Base-by-base conservation (phyloP, 2,888 invertebrate genomes). In the Chironomus tentans region DNA sequence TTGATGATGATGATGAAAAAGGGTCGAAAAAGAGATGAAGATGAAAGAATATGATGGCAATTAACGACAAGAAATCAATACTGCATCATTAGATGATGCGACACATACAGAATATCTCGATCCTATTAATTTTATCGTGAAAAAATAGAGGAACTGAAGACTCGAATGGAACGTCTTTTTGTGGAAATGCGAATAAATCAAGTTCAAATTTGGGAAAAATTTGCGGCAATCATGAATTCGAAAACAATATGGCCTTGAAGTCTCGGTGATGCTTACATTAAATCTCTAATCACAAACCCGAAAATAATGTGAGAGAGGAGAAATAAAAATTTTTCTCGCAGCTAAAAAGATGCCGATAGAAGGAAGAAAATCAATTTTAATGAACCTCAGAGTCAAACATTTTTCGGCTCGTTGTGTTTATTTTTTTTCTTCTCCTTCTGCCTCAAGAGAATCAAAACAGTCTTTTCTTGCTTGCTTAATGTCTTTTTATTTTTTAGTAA, bases 11-110 rank as follows among this genome's bases (percentile, higher is more conserved):
- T 24, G 24, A 65, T 65, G n/a, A 22, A 65, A 21, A 65, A 65
- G 65, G 13, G n/a, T 48, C 22, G n/a, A 38, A 38, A 48, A 13
- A 24, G 50, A 48, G 48, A 22, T 70, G 24, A 21, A 72, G 46
- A 61, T 62, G 62, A 72, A 72, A 72, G 61, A 72, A 72, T 72
- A 72, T 72, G 72, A 72, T 72, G 72, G 62, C 72, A 72, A 72
- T 72, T 72, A 62, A 62, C 22, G 61, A 61, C 48, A 62, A 50
- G 61, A 72, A 62, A 72, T 72, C 72, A 72, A 72, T 72, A 72
- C 62, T 72, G 72, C 62, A 62, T 62, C 62, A 65, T 65, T 65
- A 65, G 65, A 65, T 65, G 65, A 13, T 13, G 65, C 65, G 65
- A 65, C 65, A 65, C 65, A 65, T 24, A 65, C 65, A 21, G 56